Conservation (phyloP, 2,113 vertebrate species). For the Alexandromys fortis region DNA sequence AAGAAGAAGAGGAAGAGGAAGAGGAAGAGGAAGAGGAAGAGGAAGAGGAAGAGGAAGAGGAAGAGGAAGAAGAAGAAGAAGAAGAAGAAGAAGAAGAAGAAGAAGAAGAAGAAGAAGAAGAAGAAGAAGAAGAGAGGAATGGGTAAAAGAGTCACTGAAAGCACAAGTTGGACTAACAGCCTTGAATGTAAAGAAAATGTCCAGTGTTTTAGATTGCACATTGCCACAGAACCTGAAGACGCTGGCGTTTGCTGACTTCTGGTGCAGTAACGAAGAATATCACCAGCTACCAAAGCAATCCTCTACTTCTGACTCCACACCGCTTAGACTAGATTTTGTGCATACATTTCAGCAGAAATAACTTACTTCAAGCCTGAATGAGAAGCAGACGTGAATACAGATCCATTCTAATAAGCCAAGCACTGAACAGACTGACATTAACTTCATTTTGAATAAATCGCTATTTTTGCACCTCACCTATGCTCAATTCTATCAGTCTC, state of each 20-base stretch:
- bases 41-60: no score
- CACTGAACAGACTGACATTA: neutral
- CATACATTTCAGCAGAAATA: neutral
- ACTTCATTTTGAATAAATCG: conserved; percentile 33
- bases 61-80: no score
- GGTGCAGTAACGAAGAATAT: neutral
- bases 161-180: neutral
- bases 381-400: conserved; percentile 23
- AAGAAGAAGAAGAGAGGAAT: neutral
- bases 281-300: neutral
- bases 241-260: neutral
- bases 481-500: neutral
- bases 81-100: no score
- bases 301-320: neutral
- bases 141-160: neutral
- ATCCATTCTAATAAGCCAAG: neutral
- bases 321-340: neutral
- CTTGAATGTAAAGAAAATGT: conserved; percentile 21
- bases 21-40: no score
- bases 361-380: neutral
- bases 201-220: neutral
- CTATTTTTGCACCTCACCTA: neutral
- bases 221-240: neutral
- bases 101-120: no score
- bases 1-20: no score